These are phyloP conservation scores for Limanda limanda DNA, from an alignment of 2,113 vertebrate species.

Conservation along the genomic window DNA sequence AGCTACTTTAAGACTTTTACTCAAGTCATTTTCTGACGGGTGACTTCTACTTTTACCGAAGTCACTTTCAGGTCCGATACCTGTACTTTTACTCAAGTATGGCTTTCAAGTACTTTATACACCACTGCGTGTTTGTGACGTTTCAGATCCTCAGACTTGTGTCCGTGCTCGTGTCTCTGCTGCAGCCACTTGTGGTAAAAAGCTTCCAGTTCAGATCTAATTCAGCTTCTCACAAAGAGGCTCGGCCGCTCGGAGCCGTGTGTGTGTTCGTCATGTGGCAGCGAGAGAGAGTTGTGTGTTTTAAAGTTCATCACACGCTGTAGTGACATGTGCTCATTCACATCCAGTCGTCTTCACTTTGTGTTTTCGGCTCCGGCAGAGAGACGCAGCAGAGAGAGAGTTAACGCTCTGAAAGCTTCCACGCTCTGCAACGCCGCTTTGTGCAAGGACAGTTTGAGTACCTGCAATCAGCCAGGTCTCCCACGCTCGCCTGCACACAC, in stretches of 20 bases:
- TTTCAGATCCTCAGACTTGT: slow-evolving; percentile 1
- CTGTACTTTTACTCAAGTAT: no score
- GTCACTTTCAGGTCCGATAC: no score
- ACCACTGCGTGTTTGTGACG: background rate
- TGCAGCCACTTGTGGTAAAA: slow-evolving; percentile 3
- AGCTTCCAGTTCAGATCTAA: background rate
- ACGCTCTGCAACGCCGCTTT: slow-evolving; percentile 13
- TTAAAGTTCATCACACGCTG: background rate
- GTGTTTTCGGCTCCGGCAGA: slow-evolving; percentile 11
- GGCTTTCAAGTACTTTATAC: no score
- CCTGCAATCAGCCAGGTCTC: slow-evolving; percentile 8
- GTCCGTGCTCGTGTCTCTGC: background rate
- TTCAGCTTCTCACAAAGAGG: background rate
- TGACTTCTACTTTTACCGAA: no score
- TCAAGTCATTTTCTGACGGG: no score
- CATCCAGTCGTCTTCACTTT: slow-evolving; percentile 36
- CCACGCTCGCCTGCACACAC: background rate
- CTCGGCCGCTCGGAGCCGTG: background rate
- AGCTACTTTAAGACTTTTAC: no score
- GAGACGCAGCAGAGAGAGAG: slow-evolving; percentile 18
- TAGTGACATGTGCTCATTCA: slow-evolving; percentile 3
- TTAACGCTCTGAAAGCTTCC: background rate
- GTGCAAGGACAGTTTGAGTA: slow-evolving; percentile 31
- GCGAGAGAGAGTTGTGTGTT: background rate
- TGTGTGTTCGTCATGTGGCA: background rate